Evolutionary conservation across 2,888 invertebrate species (phyloP), one percentile per base, ranked within the genome.

Genomic region (Prosopocoilus inquinatus): DNA sequence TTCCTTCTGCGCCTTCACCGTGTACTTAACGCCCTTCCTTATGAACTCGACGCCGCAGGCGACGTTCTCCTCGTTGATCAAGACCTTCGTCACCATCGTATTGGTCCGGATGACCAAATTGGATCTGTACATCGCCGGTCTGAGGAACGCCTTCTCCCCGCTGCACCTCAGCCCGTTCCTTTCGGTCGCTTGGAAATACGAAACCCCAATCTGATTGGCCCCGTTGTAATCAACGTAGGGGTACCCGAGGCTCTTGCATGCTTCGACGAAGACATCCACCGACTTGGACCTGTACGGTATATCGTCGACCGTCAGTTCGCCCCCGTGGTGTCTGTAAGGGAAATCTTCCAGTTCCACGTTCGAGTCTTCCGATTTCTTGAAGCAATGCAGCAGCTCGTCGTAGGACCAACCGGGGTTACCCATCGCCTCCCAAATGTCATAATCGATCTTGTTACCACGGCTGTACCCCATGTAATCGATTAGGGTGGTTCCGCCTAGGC

Each of bases 151-250:
- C 65, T 82, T 84, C 5, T 87, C 86, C 0, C 85, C 82, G 65
- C 87, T 88, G 60, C 84, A 83, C 34, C 92, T 79, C 0, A 78
- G 79, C 0, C 90, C 89, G 28, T 78, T 73, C 38, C 72, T 75
- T 0, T 81, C 80, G 0, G 80, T 87, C 0, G 82, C 80, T 74
- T 89, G 88, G 0, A 88, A 81, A 64, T 81, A 82, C 0, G 74
- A 74, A 1, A 74, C 88, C 3, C 89, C 89, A 59, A 85, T 67
- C 64, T 83, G 82, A 4, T 82, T 74, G 33, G 82, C 81, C 0
- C 82, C 82, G 65, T 88, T 89, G 70, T 89, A 88, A 70, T 91
- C 91, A 9, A 85, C 79, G 41, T 84, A 82, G 28, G 80, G 79
- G 70, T 86, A 83, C 0, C 89, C 90, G 33, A 86, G 79, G 68